Percentiles rank a stretch among this genome's conserved stretches.
These are phyloP conservation scores for Heterotilapia buettikoferi DNA, from an alignment of 2,113 vertebrate genomes.

Conservation along the genomic window DNA sequence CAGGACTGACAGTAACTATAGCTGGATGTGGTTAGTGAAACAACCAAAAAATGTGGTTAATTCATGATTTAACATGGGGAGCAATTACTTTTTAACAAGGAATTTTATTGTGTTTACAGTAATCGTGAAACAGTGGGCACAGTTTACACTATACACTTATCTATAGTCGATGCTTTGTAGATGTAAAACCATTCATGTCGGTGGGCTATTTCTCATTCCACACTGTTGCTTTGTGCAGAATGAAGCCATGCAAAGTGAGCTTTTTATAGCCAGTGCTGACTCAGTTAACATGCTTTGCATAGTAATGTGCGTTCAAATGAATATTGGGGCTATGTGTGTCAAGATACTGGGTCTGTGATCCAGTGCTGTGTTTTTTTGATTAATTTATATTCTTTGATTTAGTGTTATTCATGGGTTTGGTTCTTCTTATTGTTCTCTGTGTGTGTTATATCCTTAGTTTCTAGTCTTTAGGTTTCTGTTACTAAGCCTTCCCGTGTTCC, in stretches of 20 bases:
- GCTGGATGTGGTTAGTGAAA: background rate
- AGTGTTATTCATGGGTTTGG: background rate
- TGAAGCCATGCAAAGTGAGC: background rate
- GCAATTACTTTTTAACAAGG: background rate
- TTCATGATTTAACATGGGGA: background rate
- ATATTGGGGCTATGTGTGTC: background rate
- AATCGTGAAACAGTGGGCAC: background rate
- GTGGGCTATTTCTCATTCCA: background rate
- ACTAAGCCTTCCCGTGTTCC: background rate
- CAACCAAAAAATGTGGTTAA: background rate
- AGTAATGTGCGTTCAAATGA: background rate
- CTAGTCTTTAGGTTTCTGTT: background rate
- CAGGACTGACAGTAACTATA: background rate
- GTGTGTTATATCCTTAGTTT: background rate
- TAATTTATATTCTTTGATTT: background rate
- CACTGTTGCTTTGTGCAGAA: background rate
- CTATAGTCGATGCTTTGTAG: background rate
- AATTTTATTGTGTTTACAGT: background rate
- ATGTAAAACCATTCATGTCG: background rate
- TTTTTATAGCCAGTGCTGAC: background rate
- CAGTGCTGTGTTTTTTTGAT: background rate
- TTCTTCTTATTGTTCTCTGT: background rate
- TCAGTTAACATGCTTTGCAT: background rate
- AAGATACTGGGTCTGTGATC: background rate
- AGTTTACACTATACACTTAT: background rate